Conservation (phyloP, 2,113 vertebrate genomes). For the Falco punctatus region DNA sequence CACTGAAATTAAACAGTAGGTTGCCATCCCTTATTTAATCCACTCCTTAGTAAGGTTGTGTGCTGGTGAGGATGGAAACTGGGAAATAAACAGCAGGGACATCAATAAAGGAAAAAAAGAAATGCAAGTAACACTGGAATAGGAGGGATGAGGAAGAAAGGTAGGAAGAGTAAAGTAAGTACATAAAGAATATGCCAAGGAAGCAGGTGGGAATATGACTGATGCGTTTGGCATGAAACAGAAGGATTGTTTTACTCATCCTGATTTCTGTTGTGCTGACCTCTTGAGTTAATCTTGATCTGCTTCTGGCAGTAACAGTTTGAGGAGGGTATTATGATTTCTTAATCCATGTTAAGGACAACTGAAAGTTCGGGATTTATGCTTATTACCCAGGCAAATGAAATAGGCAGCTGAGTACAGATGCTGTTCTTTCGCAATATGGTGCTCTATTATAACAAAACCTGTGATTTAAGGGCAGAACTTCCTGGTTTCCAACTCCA, state of each 20-base stretch:
- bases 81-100: background rate
- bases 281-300: background rate
- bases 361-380: background rate
- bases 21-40: background rate
- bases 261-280: background rate
- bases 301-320: background rate
- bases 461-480: background rate
- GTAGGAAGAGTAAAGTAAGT: background rate
- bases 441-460: background rate
- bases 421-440: background rate
- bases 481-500: background rate
- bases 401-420: background rate
- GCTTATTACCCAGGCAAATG: background rate
- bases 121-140: background rate
- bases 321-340: background rate
- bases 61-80: background rate
- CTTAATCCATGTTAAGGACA: background rate
- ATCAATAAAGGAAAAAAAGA: background rate
- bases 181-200: background rate
- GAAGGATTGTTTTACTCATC: background rate
- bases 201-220: background rate
- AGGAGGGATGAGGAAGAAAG: background rate
- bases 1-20: background rate
- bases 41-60: background rate
- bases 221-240: background rate